Percentiles rank a stretch among this genome's conserved stretches.
Conservation (phyloP, 2,113 vertebrate species). For the Sardina pilchardus region DNA sequence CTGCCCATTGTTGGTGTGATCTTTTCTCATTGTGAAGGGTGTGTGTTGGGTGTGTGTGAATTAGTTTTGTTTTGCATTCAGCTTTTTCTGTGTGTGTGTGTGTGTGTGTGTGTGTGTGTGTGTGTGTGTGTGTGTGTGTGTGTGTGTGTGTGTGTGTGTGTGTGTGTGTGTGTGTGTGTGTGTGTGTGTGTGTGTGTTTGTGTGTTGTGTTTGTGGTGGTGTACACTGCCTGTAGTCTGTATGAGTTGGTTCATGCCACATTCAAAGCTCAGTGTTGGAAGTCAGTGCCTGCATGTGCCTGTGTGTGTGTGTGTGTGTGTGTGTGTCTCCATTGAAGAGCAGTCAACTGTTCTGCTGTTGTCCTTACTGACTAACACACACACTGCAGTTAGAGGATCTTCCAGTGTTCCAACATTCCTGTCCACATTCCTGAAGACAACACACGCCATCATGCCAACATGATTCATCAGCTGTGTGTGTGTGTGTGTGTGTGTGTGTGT, state of each 20-base stretch:
- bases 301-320: background rate
- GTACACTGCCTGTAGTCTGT: no score
- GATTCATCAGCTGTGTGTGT: constrained; percentile 36
- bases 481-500: constrained; percentile 13
- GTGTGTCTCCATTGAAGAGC: background rate
- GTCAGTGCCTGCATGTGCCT: background rate
- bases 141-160: background rate
- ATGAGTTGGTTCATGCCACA: background rate
- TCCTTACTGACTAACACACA: background rate
- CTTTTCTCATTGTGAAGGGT: background rate
- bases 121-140: background rate
- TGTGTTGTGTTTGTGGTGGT: no score
- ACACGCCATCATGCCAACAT: constrained; percentile 18
- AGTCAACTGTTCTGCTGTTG: background rate
- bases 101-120: background rate
- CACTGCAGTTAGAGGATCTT: background rate
- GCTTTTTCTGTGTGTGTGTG: background rate
- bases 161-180: background rate
- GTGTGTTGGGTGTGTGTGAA: background rate
- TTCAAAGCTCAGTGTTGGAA: background rate
- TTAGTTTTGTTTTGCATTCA: background rate
- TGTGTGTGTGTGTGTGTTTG: background rate
- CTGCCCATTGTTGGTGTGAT: background rate
- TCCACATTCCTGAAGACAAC: constrained; percentile 58
- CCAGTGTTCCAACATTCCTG: constrained; percentile 29